These are phyloP conservation scores for Phallusia fumigata DNA, from an alignment of 23 tunicate species.

Conservation along the genomic window DNA sequence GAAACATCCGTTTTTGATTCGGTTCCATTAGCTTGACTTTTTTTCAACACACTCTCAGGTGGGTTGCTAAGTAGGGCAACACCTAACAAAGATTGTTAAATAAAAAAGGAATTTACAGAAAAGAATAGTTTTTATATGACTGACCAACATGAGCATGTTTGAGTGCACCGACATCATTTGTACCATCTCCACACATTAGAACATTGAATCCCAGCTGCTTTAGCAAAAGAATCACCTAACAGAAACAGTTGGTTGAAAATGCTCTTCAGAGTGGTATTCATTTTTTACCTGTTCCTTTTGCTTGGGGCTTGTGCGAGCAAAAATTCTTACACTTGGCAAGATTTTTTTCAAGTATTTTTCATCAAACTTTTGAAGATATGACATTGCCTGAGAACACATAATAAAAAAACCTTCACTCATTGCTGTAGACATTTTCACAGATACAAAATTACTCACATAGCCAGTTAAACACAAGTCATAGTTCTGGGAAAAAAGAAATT, in stretches of 20 bases:
- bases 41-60: constrained; percentile 26
- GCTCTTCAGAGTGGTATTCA: not conserved
- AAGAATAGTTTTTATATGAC: constrained; percentile 9
- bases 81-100: constrained; percentile 25
- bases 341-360: constrained; percentile 51
- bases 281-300: constrained; percentile 83
- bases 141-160: constrained; percentile 94
- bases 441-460: constrained; percentile 45
- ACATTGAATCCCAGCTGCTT: constrained; percentile 79
- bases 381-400: constrained; percentile 41
- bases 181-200: constrained; percentile 99
- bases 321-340: constrained; percentile 76
- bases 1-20: not conserved
- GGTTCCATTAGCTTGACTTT: not conserved
- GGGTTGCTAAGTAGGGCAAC: constrained; percentile 83
- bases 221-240: constrained; percentile 57
- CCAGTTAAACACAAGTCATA: constrained; percentile 93
- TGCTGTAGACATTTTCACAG: not conserved
- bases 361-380: constrained; percentile 33
- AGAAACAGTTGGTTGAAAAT: not conserved
- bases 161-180: constrained; percentile 99
- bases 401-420: too few relatives aligned
- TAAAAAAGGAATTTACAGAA: not conserved
- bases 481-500: constrained; percentile 27
- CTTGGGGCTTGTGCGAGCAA: constrained; percentile 95